Evolutionary conservation across 2,113 vertebrate species (phyloP).

Genomic region (Ctenomys sociabilis): DNA sequence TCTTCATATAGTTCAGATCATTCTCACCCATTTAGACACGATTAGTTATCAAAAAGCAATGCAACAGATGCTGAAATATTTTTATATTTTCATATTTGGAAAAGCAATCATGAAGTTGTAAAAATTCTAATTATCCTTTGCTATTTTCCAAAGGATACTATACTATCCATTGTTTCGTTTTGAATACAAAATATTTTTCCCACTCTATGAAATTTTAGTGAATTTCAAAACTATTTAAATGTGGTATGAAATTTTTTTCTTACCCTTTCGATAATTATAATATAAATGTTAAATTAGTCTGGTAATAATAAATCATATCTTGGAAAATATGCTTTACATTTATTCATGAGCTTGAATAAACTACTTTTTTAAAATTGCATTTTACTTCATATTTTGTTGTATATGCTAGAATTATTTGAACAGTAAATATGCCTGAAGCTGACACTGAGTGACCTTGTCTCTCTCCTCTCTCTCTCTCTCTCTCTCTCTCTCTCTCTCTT

Average conservation of each 20-base stretch:
- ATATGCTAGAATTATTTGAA: not conserved
- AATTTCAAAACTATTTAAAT: not conserved
- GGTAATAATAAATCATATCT: slow-evolving; percentile 57
- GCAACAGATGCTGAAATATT: not conserved
- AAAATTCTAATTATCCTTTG: not conserved
- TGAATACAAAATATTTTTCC: not conserved
- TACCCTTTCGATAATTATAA: not conserved
- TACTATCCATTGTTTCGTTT: not conserved
- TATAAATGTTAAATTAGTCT: not conserved
- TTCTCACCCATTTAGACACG: not conserved
- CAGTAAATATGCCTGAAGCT: not conserved
- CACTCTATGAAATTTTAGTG: not conserved
- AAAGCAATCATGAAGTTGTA: not conserved
- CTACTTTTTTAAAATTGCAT: not conserved
- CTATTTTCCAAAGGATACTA: not conserved
- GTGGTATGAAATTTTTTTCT: not conserved
- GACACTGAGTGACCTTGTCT: not conserved
- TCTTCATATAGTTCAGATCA: not conserved
- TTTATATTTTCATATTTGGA: not conserved
- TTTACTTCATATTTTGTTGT: not conserved
- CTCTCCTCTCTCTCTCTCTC: too few species aligned
- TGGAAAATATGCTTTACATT: slow-evolving; percentile 65
- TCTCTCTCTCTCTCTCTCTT: too few species aligned
- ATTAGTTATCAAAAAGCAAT: not conserved
- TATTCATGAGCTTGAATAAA: slow-evolving; percentile 55